A percentile compares a stretch with the other conserved stretches of the same genome.
Conservation (phyloP, 2,113 vertebrate genomes). For the Plestiodon gilberti region DNA sequence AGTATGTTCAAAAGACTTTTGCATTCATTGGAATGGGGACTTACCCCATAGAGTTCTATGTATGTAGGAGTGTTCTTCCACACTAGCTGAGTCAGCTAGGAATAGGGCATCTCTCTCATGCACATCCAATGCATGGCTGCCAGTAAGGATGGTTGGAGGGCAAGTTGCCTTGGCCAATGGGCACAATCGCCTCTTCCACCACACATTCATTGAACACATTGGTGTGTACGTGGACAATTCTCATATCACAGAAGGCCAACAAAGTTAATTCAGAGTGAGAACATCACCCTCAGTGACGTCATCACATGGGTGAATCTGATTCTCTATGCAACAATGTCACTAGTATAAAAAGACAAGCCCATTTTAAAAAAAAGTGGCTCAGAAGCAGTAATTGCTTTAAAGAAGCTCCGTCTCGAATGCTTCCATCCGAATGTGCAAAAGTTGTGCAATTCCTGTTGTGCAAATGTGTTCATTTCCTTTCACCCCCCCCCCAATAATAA, state of each 20-base stretch:
- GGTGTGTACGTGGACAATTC: no score
- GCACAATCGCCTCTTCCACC: no score
- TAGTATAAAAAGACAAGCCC: neutral
- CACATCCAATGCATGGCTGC: no score
- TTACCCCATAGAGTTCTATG: no score
- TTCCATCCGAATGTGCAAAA: no score
- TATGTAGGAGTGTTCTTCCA: no score
- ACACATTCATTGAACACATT: no score
- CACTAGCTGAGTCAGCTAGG: no score
- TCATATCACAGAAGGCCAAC: neutral
- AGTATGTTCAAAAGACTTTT: neutral
- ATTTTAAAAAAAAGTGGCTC: neutral
- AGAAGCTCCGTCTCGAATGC: neutral
- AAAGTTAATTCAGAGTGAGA: neutral
- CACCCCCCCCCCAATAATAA: neutral
- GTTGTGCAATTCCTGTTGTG: neutral
- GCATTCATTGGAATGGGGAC: neutral
- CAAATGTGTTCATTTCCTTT: neutral
- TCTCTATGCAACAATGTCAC: neutral
- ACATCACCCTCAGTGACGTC: neutral
- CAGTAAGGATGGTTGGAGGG: no score
- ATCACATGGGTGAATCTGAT: neutral
- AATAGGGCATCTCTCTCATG: no score
- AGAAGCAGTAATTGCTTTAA: neutral
- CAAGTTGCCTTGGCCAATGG: no score